A percentile compares a stretch with the other conserved stretches of the same genome.
Evolutionary conservation across 2,888 invertebrate genomes (phyloP).

Genomic region (Bombylius discolor): DNA sequence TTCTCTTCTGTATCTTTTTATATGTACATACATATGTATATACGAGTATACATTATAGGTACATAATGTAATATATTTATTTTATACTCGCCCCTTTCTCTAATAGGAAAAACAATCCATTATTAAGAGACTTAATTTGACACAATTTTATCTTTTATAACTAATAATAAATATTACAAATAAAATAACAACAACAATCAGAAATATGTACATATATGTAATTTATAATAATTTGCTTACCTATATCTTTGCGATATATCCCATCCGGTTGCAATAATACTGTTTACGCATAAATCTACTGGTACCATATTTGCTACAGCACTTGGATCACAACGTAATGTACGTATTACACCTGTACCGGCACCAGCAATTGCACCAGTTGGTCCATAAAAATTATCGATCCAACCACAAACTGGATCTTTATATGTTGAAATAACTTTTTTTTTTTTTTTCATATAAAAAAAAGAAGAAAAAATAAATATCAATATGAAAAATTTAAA

Average conservation of each 20-base stretch:
- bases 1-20: too few relatives aligned
- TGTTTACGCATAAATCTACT: conserved; percentile 68
- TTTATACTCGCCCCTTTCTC: too few relatives aligned
- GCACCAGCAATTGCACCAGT: conserved; percentile 61
- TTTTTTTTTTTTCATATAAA: not conserved
- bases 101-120: too few relatives aligned
- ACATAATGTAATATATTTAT: too few relatives aligned
- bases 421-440: conserved; percentile 52
- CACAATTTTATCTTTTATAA: not conserved
- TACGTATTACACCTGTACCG: conserved; percentile 56
- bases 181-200: not conserved
- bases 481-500: not conserved
- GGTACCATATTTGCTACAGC: conserved; percentile 66
- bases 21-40: too few relatives aligned
- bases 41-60: too few relatives aligned
- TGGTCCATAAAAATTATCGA: conserved; percentile 83
- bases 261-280: conserved; percentile 67
- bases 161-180: not conserved
- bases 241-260: conserved; percentile 42
- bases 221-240: conserved; percentile 9
- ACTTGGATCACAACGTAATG: conserved; percentile 56
- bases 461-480: not conserved
- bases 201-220: not conserved
- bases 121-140: too few relatives aligned
- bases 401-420: conserved; percentile 72